Base-by-base conservation (phyloP, 2,888 invertebrate species). In the Iselma pallidipennis region DNA sequence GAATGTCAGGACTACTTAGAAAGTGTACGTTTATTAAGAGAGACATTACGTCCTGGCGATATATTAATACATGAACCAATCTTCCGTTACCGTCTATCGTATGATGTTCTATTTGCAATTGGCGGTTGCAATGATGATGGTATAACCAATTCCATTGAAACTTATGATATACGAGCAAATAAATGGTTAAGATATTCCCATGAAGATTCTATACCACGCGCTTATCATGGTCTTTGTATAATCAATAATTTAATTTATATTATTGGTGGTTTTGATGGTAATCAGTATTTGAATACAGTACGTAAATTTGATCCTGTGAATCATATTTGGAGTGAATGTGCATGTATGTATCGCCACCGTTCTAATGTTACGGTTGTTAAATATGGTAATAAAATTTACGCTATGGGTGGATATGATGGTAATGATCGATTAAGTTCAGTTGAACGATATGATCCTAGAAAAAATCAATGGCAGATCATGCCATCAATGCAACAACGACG, bases 101-200 rank as follows among this genome's bases (percentile, higher is more conserved):
- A 91, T 78, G 91, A 91, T 73, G 86, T 91, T 71, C 83, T 94
- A 10, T 94, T 94, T 78, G 91, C 93, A 12, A 88, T 94, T 16
- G 94, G 94, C 3, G 94, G 94, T 1, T 93, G 93, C 94, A 85
- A 89, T 77, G 86, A 90, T n/a, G 92, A 92, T n/a, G 89, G 90
- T 66, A 92, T 92, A 0, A 92, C 92, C 0, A 91, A 88, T 81
- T 91, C 91, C 72, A 86, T 91, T 25, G 90, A 89, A 80, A 91
- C 91, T 57, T 94, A 93, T 78, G 90, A 90, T 73, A 88, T 90
- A 37, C 88, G 92, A 82, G 89, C 91, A 0, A 89, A 92, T 75
- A 84, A 88, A 55, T 94, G 94, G 94, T 88, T 91, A 74, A 83
- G 89, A 26, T 88, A 88, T 0, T 85, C 86, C 31, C 87, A 89